phyloP scores from a whole-genome alignment of 2,797 vertebrate genomes.

The Hyperoplus immaculatus region DNA sequence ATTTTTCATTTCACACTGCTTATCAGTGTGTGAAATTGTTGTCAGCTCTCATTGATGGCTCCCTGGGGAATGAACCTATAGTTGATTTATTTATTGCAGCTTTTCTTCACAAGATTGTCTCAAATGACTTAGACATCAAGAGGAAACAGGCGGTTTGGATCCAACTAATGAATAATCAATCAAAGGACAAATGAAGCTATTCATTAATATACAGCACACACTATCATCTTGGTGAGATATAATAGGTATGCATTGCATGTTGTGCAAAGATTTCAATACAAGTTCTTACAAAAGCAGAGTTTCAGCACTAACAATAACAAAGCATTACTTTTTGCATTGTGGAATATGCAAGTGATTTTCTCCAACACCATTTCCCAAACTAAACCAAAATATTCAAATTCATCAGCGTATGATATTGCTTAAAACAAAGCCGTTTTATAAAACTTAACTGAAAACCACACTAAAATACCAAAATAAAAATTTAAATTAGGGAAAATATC shows the following conservation, averaged over 20 bases:
- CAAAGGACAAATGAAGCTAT: neutral
- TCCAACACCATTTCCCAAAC: neutral
- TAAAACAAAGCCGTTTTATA: neutral
- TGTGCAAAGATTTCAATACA: neutral
- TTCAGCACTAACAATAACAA: neutral
- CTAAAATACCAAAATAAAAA: neutral
- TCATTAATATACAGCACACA: neutral
- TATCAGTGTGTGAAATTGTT: conserved; percentile 9
- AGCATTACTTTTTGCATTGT: neutral
- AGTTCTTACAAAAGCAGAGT: neutral
- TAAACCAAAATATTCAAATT: neutral
- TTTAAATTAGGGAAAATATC: neutral
- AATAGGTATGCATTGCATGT: neutral
- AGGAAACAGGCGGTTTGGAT: neutral
- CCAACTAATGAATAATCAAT: conserved; percentile 16
- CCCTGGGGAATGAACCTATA: neutral
- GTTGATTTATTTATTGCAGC: neutral
- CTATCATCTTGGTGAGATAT: neutral
- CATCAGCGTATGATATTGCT: neutral
- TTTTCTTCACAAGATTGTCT: neutral
- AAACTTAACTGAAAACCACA: neutral
- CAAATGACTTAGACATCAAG: neutral
- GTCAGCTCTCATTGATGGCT: neutral
- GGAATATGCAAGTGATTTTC: no score
- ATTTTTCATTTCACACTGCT: conserved; percentile 1